Percentiles rank a stretch among this genome's conserved stretches.
These are phyloP conservation scores for Anguilla marmorata DNA, from an alignment of 2,797 vertebrate species.

Conservation along the genomic window DNA sequence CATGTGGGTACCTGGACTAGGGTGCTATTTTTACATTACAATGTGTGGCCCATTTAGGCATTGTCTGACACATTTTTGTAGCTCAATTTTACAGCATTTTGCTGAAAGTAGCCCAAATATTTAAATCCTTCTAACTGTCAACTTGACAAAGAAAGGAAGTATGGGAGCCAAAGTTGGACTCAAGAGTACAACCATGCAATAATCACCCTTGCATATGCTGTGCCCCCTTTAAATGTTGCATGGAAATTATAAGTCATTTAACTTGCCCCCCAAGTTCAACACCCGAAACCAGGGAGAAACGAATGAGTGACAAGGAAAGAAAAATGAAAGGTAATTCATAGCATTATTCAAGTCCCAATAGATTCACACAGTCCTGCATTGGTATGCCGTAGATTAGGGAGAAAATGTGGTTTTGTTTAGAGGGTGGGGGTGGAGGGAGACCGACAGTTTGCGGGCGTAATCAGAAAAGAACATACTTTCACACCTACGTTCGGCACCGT, in stretches of 20 bases:
- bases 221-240: not conserved
- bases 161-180: not conserved
- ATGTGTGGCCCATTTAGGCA: not conserved
- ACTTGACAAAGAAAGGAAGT: not conserved
- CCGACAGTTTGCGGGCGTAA: slow-evolving; percentile 34
- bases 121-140: not conserved
- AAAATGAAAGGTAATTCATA: slow-evolving; percentile 23
- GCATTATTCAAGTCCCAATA: not conserved
- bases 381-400: slow-evolving; percentile 50
- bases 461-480: slow-evolving; percentile 53
- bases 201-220: not conserved
- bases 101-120: not conserved
- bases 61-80: not conserved
- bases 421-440: slow-evolving; percentile 19
- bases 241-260: not conserved
- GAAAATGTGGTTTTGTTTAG: slow-evolving; percentile 74
- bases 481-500: slow-evolving; percentile 50
- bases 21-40: not conserved
- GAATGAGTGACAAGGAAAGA: slow-evolving; percentile 29
- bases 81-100: not conserved
- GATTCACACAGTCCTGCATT: slow-evolving; percentile 51
- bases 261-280: slow-evolving; percentile 26
- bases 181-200: not conserved
- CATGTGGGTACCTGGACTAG: not conserved
- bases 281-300: slow-evolving; percentile 14